Conservation (phyloP, 2,797 vertebrate genomes). For the Ibycter americanus region DNA sequence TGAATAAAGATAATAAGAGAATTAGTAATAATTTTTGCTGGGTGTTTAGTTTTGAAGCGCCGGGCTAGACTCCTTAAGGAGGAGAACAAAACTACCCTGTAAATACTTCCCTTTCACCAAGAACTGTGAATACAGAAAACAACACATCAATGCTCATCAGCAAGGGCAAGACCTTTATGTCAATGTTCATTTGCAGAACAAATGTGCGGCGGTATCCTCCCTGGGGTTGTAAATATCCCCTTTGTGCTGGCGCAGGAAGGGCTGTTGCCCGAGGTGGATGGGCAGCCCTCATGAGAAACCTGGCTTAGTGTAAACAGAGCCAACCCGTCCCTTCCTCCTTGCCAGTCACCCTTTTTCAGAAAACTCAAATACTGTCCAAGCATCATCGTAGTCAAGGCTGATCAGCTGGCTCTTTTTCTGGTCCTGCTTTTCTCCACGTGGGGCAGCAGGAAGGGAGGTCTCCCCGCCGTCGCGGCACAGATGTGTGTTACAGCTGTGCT, state of each 20-base stretch:
- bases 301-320: background rate
- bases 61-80: background rate
- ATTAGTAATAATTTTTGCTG: background rate
- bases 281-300: background rate
- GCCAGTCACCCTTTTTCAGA: background rate
- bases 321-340: background rate
- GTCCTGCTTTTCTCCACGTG: background rate
- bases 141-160: conserved; percentile 66
- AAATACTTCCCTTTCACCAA: conserved; percentile 5
- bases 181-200: conserved; percentile 53
- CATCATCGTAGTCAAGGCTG: background rate
- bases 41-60: conserved; percentile 11
- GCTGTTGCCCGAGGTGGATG: background rate
- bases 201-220: background rate
- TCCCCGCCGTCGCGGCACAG: rapidly evolving
- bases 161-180: conserved; percentile 67
- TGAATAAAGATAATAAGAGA: background rate
- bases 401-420: background rate
- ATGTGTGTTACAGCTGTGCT: background rate
- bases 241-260: conserved; percentile 43
- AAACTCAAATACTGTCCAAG: background rate
- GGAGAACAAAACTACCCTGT: background rate
- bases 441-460: background rate
- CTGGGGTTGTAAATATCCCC: conserved; percentile 10
- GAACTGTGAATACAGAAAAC: conserved; percentile 37